These are phyloP conservation scores for Lottia gigantea DNA, from an alignment of 2,888 invertebrate genomes.

Conservation along the genomic window DNA sequence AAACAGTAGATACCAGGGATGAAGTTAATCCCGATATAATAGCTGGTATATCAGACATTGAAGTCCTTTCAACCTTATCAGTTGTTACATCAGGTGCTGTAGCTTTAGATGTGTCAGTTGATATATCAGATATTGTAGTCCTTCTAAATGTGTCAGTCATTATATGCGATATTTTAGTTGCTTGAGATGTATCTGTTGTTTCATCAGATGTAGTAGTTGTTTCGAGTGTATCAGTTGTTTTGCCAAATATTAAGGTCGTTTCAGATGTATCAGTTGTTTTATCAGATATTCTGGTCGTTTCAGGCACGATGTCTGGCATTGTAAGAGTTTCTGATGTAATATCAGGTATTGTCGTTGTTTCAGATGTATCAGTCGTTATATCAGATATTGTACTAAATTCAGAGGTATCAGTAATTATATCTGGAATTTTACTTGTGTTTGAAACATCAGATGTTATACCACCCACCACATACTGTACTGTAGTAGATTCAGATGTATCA, in stretches of 20 bases:
- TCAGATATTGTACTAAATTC: not conserved
- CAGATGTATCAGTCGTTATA: not conserved
- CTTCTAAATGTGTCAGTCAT: not conserved
- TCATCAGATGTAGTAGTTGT: not conserved
- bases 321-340: not conserved
- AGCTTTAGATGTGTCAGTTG: not conserved
- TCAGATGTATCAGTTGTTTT: not conserved
- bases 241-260: not conserved
- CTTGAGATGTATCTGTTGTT: not conserved
- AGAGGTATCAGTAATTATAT: not conserved
- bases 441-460: too few relatives aligned
- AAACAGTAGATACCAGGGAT: not conserved
- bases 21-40: not conserved
- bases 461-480: too few relatives aligned
- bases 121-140: too few relatives aligned
- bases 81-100: not conserved
- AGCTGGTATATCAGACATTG: not conserved
- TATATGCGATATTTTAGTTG: not conserved
- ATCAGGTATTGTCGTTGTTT: not conserved
- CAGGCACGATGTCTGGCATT: too few relatives aligned
- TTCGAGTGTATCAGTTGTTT: not conserved
- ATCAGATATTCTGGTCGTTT: not conserved
- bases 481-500: too few relatives aligned
- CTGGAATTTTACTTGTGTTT: too few relatives aligned
- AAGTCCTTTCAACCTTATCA: not conserved